phyloP scores from a whole-genome alignment of 2,797 vertebrate species.

The Eulemur albifrons region DNA sequence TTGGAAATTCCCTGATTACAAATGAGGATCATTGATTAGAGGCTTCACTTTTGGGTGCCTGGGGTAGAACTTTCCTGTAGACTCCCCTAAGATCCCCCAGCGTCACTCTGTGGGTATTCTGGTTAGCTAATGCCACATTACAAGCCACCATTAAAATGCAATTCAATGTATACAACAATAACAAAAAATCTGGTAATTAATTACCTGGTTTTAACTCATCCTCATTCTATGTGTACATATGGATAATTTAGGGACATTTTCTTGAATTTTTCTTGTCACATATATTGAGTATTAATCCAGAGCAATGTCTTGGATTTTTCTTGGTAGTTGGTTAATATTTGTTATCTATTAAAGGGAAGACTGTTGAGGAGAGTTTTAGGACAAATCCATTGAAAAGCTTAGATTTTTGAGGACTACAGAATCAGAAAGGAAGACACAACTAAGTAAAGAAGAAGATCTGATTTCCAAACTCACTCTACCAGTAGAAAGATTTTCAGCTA shows the following conservation, averaged over 20 bases:
- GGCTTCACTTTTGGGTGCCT: not conserved
- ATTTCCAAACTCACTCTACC: not conserved
- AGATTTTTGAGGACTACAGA: not conserved
- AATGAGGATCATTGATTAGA: not conserved
- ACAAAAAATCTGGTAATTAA: not conserved
- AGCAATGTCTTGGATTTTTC: conserved; percentile 2
- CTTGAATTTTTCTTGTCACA: not conserved
- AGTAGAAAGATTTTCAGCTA: not conserved
- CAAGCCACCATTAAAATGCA: not conserved
- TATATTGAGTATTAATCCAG: not conserved
- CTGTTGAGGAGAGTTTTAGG: not conserved
- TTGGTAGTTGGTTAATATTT: not conserved
- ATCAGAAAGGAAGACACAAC: not conserved
- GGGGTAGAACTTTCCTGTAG: not conserved
- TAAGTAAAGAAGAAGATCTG: not conserved
- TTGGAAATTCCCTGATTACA: not conserved
- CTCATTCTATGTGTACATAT: not conserved
- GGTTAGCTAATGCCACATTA: not conserved
- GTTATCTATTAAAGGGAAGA: not conserved
- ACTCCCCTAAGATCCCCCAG: not conserved
- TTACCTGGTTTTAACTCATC: not conserved
- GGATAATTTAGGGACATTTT: not conserved
- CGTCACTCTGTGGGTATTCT: not conserved
- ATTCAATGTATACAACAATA: not conserved
- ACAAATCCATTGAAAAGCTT: not conserved